These are phyloP conservation scores for Accipiter cooperii DNA, from an alignment of 2,113 vertebrate genomes.

Conservation along the genomic window DNA sequence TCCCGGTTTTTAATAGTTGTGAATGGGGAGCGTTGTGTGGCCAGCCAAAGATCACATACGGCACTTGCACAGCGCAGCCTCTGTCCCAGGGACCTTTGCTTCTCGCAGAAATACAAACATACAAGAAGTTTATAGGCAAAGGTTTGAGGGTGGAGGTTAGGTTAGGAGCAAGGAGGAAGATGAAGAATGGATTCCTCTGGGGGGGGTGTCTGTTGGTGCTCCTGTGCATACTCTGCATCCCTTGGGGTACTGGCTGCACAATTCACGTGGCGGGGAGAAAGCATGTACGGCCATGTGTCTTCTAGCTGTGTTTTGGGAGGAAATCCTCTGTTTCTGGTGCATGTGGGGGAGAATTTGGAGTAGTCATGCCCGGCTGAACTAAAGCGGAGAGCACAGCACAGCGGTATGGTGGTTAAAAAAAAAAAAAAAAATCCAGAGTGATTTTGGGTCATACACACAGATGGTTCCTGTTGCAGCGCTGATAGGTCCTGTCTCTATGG, in stretches of 20 bases:
- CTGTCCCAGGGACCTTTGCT: constrained; percentile 3
- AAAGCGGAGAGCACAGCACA: background rate
- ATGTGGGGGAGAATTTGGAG: background rate
- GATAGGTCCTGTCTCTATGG: constrained; percentile 56
- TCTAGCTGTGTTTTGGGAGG: background rate
- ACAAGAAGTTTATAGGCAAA: background rate
- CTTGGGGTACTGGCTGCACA: background rate
- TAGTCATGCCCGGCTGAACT: background rate
- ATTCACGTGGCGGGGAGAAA: background rate
- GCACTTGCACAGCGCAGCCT: background rate
- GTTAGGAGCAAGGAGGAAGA: background rate
- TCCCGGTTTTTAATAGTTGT: background rate
- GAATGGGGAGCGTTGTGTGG: constrained; percentile 18
- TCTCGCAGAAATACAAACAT: background rate
- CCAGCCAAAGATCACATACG: background rate
- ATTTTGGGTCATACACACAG: constrained; percentile 50
- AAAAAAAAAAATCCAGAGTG: background rate
- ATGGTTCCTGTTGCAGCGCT: constrained; percentile 55
- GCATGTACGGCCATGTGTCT: background rate
- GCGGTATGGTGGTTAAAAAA: background rate
- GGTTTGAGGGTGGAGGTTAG: background rate
- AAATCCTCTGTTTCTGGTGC: background rate
- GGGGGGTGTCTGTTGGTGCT: background rate
- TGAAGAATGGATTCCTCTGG: background rate
- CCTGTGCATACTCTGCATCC: background rate